Evolutionary conservation across 1,140 invertebrate species (phyloP).

Genomic region (Frieseomelitta varia): DNA sequence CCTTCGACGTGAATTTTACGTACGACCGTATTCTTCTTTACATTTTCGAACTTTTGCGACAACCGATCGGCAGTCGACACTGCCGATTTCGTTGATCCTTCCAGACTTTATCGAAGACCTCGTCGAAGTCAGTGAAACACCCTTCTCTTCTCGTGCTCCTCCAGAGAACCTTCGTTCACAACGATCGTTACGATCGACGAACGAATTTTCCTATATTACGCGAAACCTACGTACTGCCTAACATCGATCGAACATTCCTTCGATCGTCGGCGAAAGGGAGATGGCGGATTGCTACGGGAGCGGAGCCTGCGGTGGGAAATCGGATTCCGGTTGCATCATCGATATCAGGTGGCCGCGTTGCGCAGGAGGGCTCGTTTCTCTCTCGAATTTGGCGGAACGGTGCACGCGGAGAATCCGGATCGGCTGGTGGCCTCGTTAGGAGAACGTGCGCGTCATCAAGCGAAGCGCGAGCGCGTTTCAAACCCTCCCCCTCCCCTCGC

Average conservation of each 20-base stretch:
- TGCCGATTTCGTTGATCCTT: too few species aligned
- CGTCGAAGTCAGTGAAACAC: too few species aligned
- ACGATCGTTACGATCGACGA: background rate
- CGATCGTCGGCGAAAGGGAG: slow-evolving; percentile 18
- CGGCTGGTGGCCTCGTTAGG: slow-evolving; percentile 17
- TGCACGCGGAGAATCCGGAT: background rate
- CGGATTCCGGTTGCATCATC: slow-evolving; percentile 35
- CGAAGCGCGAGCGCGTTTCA: slow-evolving; percentile 2
- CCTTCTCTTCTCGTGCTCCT: too few species aligned
- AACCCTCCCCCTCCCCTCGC: background rate
- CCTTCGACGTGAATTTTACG: too few species aligned
- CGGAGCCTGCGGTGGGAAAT: slow-evolving; percentile 22
- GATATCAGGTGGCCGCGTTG: slow-evolving; percentile 10
- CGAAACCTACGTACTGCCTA: background rate
- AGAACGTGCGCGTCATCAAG: background rate
- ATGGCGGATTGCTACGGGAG: slow-evolving; percentile 3
- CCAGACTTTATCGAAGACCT: too few species aligned
- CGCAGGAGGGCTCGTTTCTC: background rate
- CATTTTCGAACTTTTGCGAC: too few species aligned
- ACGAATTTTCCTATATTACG: slow-evolving; percentile 8
- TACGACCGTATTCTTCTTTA: too few species aligned
- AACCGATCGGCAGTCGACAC: too few species aligned
- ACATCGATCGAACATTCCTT: slow-evolving; percentile 3
- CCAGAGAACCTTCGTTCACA: too few species aligned
- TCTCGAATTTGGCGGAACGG: background rate